A percentile compares a stretch with the other conserved stretches of the same genome.
phyloP scores from a whole-genome alignment of 2,888 invertebrate genomes.

The Geophilus truncorum region DNA sequence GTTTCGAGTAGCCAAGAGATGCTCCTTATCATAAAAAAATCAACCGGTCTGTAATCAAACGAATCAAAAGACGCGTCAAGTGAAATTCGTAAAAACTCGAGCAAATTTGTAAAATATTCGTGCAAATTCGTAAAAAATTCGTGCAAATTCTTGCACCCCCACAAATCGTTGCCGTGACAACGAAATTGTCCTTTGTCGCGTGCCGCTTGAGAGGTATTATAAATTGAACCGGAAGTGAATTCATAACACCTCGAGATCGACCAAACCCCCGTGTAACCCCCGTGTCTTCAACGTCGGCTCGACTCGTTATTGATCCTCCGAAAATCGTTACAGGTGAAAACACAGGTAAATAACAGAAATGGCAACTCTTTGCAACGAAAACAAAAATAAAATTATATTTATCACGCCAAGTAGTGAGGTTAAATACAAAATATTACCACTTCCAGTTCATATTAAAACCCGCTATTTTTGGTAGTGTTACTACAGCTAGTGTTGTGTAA shows the following conservation, averaged over 20 bases:
- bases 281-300: neutral
- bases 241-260: slow-evolving; percentile 6
- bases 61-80: neutral
- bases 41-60: neutral
- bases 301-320: neutral
- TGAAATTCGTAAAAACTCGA: no score
- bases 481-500: no score
- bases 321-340: slow-evolving; percentile 7
- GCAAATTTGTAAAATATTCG: no score
- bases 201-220: neutral
- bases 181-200: neutral
- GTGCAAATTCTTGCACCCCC: neutral
- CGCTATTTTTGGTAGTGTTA: no score
- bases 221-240: neutral
- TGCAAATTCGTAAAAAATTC: neutral
- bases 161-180: neutral
- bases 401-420: no score
- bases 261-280: neutral
- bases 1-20: neutral
- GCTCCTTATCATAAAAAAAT: neutral
- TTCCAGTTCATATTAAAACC: no score
- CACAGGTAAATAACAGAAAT: neutral
- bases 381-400: neutral
- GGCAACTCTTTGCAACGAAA: neutral
- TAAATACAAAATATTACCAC: no score